Percentiles rank a stretch among this genome's conserved stretches.
phyloP scores from a whole-genome alignment of 2,888 invertebrate species.

The Dysmachus trigonus region DNA sequence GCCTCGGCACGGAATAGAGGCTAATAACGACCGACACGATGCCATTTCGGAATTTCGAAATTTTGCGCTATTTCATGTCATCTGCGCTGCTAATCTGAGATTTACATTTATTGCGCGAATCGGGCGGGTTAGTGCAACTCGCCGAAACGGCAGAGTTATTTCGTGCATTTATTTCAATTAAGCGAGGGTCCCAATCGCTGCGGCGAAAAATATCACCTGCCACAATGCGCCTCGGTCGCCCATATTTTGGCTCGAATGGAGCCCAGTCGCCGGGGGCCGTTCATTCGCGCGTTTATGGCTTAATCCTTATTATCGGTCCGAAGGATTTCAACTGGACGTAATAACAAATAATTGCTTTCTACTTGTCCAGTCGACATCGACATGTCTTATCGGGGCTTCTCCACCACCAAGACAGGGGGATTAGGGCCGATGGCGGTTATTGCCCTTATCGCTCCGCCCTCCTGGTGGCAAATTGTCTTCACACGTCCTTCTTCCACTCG shows the following conservation, averaged over 20 bases:
- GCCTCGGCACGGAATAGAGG: too few relatives aligned
- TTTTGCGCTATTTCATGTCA: not conserved
- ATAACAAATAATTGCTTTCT: slow-evolving; percentile 39
- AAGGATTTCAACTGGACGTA: slow-evolving; percentile 16
- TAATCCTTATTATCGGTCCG: slow-evolving; percentile 34
- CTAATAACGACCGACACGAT: too few relatives aligned
- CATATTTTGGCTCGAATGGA: not conserved
- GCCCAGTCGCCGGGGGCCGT: not conserved
- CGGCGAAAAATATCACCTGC: not conserved
- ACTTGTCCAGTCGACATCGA: slow-evolving; percentile 14
- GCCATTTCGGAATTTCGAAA: too few relatives aligned
- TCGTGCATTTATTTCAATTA: not conserved
- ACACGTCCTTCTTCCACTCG: not conserved
- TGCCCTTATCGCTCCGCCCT: slow-evolving; percentile 9
- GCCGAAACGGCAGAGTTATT: not conserved
- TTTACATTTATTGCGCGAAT: not conserved
- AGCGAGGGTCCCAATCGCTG: not conserved
- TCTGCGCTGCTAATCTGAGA: not conserved
- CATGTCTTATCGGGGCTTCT: not conserved
- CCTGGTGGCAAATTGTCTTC: slow-evolving; percentile 33
- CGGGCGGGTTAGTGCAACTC: not conserved
- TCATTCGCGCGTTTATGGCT: not conserved
- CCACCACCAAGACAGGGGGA: slow-evolving; percentile 23
- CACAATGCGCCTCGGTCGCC: not conserved
- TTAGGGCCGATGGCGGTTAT: not conserved